A percentile compares a stretch with the other conserved stretches of the same genome.
Evolutionary conservation across 2,888 invertebrate species (phyloP).

Genomic region (Luperina nickerlii): DNA sequence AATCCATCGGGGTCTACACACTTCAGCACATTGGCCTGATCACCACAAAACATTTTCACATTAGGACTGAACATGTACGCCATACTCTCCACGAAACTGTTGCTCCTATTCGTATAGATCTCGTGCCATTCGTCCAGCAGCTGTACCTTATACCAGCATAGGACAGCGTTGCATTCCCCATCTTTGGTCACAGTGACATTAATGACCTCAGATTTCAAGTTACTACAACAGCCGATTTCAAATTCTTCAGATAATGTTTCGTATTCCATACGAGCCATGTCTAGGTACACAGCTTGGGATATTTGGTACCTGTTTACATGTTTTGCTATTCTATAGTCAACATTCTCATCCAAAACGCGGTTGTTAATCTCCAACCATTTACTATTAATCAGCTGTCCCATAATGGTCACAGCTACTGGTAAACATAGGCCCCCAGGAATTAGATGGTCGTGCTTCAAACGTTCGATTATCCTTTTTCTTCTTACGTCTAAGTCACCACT

Average conservation of each 20-base stretch:
- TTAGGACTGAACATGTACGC: slow-evolving; percentile 43
- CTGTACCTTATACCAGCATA: slow-evolving; percentile 62
- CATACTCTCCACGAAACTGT: slow-evolving; percentile 53
- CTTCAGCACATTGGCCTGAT: slow-evolving; percentile 39
- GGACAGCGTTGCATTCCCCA: slow-evolving; percentile 50
- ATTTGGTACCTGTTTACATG: slow-evolving; percentile 49
- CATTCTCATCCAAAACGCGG: slow-evolving; percentile 43
- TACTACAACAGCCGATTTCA: slow-evolving; percentile 19
- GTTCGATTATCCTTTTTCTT: slow-evolving; percentile 15
- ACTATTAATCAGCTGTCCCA: slow-evolving; percentile 52
- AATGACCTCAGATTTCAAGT: slow-evolving; percentile 20
- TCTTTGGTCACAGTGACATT: slow-evolving; percentile 33
- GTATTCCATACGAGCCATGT: slow-evolving; percentile 36
- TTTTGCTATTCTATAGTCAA: slow-evolving; percentile 35
- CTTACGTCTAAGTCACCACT: slow-evolving; percentile 50
- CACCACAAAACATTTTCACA: slow-evolving; percentile 35
- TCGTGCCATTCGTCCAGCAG: slow-evolving; percentile 46
- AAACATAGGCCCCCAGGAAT: slow-evolving; percentile 47
- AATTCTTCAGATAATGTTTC: slow-evolving; percentile 42
- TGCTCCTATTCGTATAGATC: slow-evolving; percentile 50
- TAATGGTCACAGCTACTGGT: slow-evolving; percentile 39
- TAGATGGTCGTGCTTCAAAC: slow-evolving; percentile 33
- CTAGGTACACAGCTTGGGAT: slow-evolving; percentile 41
- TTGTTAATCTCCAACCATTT: slow-evolving; percentile 49
- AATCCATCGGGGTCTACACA: slow-evolving; percentile 43